A percentile compares a stretch with the other conserved stretches of the same genome.
These are phyloP conservation scores for Hydrolagus colliei DNA, from an alignment of 2,797 vertebrate genomes.

Conservation along the genomic window DNA sequence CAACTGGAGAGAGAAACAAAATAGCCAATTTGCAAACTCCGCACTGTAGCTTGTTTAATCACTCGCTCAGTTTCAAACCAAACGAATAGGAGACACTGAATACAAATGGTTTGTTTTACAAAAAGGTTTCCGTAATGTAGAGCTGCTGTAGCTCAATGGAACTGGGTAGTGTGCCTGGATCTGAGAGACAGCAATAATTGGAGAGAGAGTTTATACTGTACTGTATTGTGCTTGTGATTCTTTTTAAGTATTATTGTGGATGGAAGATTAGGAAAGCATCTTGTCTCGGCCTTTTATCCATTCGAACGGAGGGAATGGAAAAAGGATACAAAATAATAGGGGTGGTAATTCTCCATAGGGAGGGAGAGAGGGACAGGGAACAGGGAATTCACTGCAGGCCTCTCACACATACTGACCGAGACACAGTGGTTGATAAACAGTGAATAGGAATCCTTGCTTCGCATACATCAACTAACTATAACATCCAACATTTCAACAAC, in stretches of 20 bases:
- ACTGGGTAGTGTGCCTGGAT: background rate
- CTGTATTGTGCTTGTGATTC: too few species aligned
- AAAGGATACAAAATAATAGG: background rate
- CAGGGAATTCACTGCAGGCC: background rate
- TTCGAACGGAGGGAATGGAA: background rate
- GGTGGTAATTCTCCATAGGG: background rate
- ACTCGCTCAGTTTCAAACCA: background rate
- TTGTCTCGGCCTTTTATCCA: too few species aligned
- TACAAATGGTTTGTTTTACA: background rate
- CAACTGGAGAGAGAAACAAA: constrained; percentile 12
- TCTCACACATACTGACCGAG: background rate
- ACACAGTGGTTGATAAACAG: too few species aligned
- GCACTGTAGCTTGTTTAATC: background rate
- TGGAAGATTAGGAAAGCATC: too few species aligned
- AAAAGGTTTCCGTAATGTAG: background rate
- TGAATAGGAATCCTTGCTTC: too few species aligned
- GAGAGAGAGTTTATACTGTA: background rate
- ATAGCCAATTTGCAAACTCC: constrained; percentile 7
- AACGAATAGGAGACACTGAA: background rate
- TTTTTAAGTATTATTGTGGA: too few species aligned
- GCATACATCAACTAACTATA: too few species aligned
- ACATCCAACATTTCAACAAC: too few species aligned
- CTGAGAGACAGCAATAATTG: background rate
- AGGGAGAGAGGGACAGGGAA: too few species aligned
- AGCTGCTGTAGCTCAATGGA: background rate